Evolutionary conservation across 2,888 invertebrate species (phyloP).

Genomic region (Heliconius charithonia): DNA sequence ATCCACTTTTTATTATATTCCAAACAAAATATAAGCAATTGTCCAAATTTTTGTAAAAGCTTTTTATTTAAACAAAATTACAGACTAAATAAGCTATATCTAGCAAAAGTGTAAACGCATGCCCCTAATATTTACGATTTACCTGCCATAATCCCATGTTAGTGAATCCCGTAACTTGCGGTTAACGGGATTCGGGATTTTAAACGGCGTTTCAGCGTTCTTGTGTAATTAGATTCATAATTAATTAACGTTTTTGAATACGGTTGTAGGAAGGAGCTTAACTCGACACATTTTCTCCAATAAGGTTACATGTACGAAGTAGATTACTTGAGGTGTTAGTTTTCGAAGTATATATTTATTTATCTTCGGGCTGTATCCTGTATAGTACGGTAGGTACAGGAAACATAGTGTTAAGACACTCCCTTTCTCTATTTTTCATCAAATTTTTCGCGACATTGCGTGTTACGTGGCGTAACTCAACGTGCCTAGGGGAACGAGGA

Average conservation of each 20-base stretch:
- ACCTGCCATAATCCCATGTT: slow-evolving; percentile 30
- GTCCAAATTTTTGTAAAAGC: no score
- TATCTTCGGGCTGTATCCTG: no score
- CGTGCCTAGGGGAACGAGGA: no score
- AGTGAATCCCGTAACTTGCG: slow-evolving; percentile 33
- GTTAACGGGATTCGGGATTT: slow-evolving; percentile 21
- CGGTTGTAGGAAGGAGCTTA: slow-evolving; percentile 1
- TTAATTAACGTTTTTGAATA: slow-evolving; percentile 35
- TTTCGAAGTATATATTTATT: no score
- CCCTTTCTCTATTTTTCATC: no score
- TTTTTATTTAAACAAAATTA: neutral
- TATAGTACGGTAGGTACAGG: no score
- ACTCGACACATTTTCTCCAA: neutral
- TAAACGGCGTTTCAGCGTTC: slow-evolving; percentile 23
- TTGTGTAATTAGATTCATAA: slow-evolving; percentile 37
- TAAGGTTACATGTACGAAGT: neutral
- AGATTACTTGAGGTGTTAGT: neutral
- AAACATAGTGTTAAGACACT: no score
- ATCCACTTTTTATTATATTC: no score
- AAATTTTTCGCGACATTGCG: no score
- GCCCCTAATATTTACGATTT: neutral
- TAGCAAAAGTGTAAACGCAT: neutral
- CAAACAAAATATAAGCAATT: no score
- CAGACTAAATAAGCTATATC: neutral
- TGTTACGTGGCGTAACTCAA: no score